These are phyloP conservation scores for Bufo bufo DNA, from an alignment of 2,113 vertebrate genomes.

Conservation along the genomic window DNA sequence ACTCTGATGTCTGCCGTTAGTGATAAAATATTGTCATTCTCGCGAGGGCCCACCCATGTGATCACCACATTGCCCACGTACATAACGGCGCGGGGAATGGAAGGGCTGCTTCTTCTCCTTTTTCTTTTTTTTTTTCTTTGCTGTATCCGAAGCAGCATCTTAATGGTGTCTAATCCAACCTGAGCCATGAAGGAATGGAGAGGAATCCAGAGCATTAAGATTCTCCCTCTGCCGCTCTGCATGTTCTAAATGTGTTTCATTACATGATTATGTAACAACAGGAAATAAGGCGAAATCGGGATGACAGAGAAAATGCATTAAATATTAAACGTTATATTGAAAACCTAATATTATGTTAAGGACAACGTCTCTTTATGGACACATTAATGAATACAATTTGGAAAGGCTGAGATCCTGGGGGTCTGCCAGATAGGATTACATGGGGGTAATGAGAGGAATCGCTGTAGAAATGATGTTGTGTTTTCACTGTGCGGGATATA, in stretches of 20 bases:
- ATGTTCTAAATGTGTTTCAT: slow-evolving; percentile 29
- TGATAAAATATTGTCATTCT: no score
- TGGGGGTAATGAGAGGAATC: background rate
- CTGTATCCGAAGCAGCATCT: background rate
- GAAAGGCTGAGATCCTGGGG: background rate
- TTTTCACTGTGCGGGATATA: background rate
- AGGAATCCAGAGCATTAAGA: background rate
- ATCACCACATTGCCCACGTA: no score
- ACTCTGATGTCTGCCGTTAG: no score
- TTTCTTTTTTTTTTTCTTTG: no score
- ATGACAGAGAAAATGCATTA: slow-evolving; percentile 3
- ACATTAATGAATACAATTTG: background rate
- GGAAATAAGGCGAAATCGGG: background rate
- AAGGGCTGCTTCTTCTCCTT: no score
- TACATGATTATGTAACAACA: background rate
- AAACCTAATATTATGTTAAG: background rate
- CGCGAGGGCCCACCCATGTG: no score
- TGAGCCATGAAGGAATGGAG: background rate
- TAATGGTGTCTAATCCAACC: background rate
- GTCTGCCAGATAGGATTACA: background rate
- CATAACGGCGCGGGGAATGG: no score
- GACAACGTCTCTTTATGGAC: background rate
- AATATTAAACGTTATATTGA: background rate
- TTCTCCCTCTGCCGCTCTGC: background rate
- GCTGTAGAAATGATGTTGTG: background rate